Base-by-base conservation (phyloP, 2,113 vertebrate species). In the Myxocyprinus asiaticus region DNA sequence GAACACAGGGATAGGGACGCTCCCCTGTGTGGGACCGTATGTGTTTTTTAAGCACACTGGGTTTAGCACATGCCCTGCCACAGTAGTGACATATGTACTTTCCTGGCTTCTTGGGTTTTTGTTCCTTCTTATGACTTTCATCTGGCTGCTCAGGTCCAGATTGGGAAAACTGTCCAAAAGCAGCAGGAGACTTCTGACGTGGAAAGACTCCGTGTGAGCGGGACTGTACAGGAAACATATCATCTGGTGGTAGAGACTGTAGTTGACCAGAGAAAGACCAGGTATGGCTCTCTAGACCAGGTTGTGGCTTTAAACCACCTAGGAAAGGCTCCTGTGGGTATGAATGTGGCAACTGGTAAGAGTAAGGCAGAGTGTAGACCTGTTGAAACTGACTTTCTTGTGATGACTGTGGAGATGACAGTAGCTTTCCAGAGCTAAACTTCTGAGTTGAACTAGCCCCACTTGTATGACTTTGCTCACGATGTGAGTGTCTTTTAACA, bases 1-100 rank as follows among this genome's bases (percentile, higher is more conserved):
- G 98, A 78, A 94, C 92, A 84, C 98, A 99, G 7, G 98, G 98
- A 72, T 99, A 99, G 0, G 98, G 98, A 79, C 98, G 92, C 83
- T 99, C 98, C 15, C 98, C 98, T 0, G 98, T 99, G 55, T 99
- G 98, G 12, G 98, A 99, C 67, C 98, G 93, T 88, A 99, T 98
- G 92, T 99, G 97, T 85, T 99, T 99, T 88, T 99, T 99, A 87
- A 99, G 93, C 82, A 99, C 98, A 0, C 98, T 99, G 73, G 98
- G 98, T 92, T 99, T 99, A 92, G 98, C 97, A 90, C 98, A 99
- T 3, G 97, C 97, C 87, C 98, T 91, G 77, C 96, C 96, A 82
- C 98, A 99, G 89, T 96, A 99, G 84, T 96, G 95, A 86, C 98
- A 99, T 81, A 98, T 98, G 88, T 99, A 99, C 82, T 98, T 98